Evolutionary conservation across 2,888 invertebrate species (phyloP), one percentile per base, ranked within the genome.

Genomic region (Platerodrilus igneus): DNA sequence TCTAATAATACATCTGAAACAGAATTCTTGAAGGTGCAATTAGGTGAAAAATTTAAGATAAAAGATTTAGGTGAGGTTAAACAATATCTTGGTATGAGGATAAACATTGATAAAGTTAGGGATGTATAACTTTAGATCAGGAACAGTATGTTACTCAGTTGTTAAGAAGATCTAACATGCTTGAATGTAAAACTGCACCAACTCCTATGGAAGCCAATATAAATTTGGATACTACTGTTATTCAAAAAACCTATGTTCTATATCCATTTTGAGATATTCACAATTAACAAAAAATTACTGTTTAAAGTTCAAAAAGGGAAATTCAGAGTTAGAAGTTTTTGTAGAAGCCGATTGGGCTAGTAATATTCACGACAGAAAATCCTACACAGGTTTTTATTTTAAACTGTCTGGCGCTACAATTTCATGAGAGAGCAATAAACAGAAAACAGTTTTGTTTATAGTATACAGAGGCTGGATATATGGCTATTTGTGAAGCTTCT

Each of bases 51-150:
- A 9, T 56, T 55, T 48, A 47, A 46, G 36, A 45, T 53, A 9
- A 55, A 55, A 40, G 47, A 52, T 37, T 45, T 56, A 27, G 52
- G 52, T 7, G 26, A 48, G 14, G 25, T 23, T 13, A 48, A 44
- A 32, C 22, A 51, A 10, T 48, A 42, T 45, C 37, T 56, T 14
- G 54, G 55, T 2, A 52, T 54, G 37, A 19, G 38, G 27, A 38
- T 55, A 15, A 35, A 18, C 5, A 40, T 26, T 9, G 43, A 49
- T 31, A 37, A 44, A 19, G 21, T 47, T 10, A 36, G 41, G 13
- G 23, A 29, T 18, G 8, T 20, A 46, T 53, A 21, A 47, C 22
- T 17, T 37, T 53, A 30, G 46, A 46, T 44, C 53, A 54, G 35
- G 44, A 48, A 33, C 3, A 32, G 9, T 50, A 52, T 38, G 31